phyloP scores from a whole-genome alignment of 1,140 invertebrate genomes.

The Colletes gigas region DNA sequence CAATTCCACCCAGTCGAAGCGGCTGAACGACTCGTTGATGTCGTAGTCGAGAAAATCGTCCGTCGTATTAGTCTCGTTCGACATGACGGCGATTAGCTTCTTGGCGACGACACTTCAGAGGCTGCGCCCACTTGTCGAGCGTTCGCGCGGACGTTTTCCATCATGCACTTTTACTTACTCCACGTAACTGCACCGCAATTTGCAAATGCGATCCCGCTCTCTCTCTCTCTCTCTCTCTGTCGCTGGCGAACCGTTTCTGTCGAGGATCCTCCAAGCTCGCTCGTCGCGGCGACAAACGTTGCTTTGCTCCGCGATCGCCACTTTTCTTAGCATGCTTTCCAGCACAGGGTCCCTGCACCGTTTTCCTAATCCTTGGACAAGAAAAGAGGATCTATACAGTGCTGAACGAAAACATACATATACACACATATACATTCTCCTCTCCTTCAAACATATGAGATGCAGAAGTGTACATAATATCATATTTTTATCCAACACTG shows the following conservation, averaged over 20 bases:
- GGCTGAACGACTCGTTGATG: slow-evolving; percentile 72
- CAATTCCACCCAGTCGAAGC: slow-evolving; percentile 82
- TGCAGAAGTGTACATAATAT: too few relatives aligned
- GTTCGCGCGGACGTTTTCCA: slow-evolving; percentile 22
- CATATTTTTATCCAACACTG: too few relatives aligned
- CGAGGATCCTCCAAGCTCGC: neutral
- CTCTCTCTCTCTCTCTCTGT: too few relatives aligned
- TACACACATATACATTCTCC: too few relatives aligned
- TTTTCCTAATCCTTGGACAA: neutral
- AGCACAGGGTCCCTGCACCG: neutral
- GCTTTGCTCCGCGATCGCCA: neutral
- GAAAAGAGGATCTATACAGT: neutral
- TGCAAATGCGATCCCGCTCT: neutral
- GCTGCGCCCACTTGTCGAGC: slow-evolving; percentile 2
- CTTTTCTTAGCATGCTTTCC: neutral
- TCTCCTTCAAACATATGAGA: too few relatives aligned
- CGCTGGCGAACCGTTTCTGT: too few relatives aligned
- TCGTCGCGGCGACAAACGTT: neutral
- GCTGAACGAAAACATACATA: too few relatives aligned
- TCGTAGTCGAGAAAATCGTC: slow-evolving; percentile 77
- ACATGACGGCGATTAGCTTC: slow-evolving; percentile 30
- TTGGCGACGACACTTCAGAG: slow-evolving; percentile 23
- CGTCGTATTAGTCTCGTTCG: slow-evolving; percentile 63
- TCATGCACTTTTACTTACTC: neutral
- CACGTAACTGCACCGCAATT: neutral